phyloP scores from a whole-genome alignment of 2,888 invertebrate species.

The Agrotis clavis region DNA sequence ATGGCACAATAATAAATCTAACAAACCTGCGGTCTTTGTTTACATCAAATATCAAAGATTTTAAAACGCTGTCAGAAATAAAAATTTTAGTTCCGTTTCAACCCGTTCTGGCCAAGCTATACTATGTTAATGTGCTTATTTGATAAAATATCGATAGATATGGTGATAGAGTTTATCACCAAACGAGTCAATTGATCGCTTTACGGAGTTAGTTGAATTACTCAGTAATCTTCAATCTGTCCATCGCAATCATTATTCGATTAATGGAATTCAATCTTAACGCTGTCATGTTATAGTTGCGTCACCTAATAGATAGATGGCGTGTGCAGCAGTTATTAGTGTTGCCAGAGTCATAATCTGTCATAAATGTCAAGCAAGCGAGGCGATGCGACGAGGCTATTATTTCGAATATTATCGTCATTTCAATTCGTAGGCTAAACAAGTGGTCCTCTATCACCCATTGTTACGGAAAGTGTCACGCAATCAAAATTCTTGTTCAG shows the following conservation, averaged over 20 bases:
- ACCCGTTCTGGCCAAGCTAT: too few relatives aligned
- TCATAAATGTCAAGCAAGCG: constrained; percentile 87
- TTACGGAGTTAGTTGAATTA: constrained; percentile 65
- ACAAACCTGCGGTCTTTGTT: too few relatives aligned
- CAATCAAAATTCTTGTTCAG: constrained; percentile 77
- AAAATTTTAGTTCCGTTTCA: too few relatives aligned
- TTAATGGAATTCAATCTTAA: constrained; percentile 84
- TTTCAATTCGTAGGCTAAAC: constrained; percentile 82
- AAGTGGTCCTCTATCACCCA: constrained; percentile 81
- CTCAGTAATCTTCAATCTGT: constrained; percentile 74
- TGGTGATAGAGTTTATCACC: constrained; percentile 40
- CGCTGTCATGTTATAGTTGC: constrained; percentile 79
- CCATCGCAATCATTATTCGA: constrained; percentile 81
- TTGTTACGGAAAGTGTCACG: constrained; percentile 83
- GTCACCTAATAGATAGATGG: constrained; percentile 88
- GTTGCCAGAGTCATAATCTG: constrained; percentile 86
- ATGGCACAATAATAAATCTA: too few relatives aligned
- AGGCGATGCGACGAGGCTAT: constrained; percentile 80
- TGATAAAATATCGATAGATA: constrained; percentile 28
- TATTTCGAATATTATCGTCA: constrained; percentile 84
- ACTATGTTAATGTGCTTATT: background rate
- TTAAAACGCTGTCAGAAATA: too few relatives aligned
- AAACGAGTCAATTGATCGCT: constrained; percentile 68
- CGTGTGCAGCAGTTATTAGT: constrained; percentile 86
- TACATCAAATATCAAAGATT: too few relatives aligned